These are phyloP conservation scores for Varanus salvator DNA, from an alignment of 2,113 vertebrate species.

Conservation along the genomic window DNA sequence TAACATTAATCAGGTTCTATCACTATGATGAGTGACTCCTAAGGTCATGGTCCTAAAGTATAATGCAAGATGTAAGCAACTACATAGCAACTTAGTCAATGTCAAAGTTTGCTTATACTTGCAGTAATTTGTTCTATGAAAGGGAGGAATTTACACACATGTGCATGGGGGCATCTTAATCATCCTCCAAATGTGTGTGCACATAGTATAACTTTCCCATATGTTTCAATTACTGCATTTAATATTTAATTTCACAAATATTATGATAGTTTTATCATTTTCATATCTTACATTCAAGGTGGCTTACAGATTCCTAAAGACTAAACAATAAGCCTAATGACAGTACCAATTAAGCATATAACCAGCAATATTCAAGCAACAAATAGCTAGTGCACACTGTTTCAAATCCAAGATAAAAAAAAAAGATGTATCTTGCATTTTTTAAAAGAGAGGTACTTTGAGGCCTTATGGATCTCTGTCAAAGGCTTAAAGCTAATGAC, in stretches of 20 bases:
- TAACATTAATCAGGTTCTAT: slow-evolving; percentile 4
- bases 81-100: not conserved
- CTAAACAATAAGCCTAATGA: not conserved
- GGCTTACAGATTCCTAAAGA: not conserved
- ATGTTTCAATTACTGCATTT: not conserved
- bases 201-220: too few relatives aligned
- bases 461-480: not conserved
- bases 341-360: not conserved
- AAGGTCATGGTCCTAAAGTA: not conserved
- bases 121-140: not conserved
- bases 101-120: not conserved
- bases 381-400: not conserved
- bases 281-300: too few relatives aligned
- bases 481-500: not conserved
- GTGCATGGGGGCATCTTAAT: too few relatives aligned
- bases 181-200: too few relatives aligned
- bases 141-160: not conserved
- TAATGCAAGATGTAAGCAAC: not conserved
- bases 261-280: not conserved
- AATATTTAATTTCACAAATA: not conserved
- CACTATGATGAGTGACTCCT: not conserved
- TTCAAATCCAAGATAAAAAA: not conserved
- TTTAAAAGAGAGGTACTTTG: not conserved
- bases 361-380: not conserved
- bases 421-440: not conserved